These are phyloP conservation scores for Ailurus styani DNA, from an alignment of 2,113 vertebrate species.

Conservation along the genomic window DNA sequence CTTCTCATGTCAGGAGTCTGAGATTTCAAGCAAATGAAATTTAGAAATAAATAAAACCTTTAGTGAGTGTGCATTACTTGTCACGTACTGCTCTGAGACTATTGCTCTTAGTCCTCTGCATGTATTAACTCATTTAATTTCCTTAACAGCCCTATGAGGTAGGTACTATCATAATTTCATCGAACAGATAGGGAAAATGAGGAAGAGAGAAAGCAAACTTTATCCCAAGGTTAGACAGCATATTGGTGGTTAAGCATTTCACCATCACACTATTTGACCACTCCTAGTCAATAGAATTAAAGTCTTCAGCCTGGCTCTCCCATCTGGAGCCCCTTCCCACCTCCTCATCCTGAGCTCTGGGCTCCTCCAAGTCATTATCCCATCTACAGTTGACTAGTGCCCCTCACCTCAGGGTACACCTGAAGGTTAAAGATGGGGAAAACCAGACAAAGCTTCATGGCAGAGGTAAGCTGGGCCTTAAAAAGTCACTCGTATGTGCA, in stretches of 20 bases:
- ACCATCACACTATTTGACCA: neutral
- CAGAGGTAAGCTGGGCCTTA: neutral
- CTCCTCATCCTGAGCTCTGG: neutral
- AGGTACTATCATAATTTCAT: neutral
- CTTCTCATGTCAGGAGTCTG: neutral
- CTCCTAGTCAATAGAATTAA: neutral
- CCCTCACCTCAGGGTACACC: neutral
- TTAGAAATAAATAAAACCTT: neutral
- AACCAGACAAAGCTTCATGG: neutral
- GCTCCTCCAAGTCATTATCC: neutral
- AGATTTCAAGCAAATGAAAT: neutral
- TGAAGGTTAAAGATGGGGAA: neutral
- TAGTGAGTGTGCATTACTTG: neutral
- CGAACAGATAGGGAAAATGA: neutral
- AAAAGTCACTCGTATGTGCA: neutral
- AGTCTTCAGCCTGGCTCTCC: neutral
- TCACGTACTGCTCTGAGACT: neutral
- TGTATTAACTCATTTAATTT: neutral
- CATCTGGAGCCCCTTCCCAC: neutral
- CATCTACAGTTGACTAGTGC: neutral
- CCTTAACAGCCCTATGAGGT: neutral
- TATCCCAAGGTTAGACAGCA: neutral
- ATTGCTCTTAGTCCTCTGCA: neutral
- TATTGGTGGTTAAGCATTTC: neutral
- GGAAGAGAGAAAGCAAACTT: neutral